Evolutionary conservation across 2,797 vertebrate species (phyloP), one percentile per base, ranked within the genome.

Genomic region (Sebastes steindachneri): DNA sequence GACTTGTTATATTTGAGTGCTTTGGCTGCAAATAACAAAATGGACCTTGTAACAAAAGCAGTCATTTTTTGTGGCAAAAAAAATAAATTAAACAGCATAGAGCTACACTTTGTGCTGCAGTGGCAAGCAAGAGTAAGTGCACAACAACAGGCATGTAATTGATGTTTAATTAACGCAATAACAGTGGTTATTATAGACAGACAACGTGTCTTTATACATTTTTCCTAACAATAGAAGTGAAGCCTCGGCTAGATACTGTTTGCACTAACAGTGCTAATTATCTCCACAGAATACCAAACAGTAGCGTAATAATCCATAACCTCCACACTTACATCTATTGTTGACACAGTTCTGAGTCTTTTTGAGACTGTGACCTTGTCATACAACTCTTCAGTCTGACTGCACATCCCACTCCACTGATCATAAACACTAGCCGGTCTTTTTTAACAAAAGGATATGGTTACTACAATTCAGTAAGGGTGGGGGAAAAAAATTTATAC

Each of bases 121-220:
- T 33, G 35, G 31, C 17, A 75, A 79, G 31, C 63, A 75, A 48
- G 48, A 65, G 28, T 60, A 57, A 81, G 59, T 81, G 79, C 79
- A 68, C 65, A 80, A 87, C 68, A 74, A 87, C 68, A 73, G 26
- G 65, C 73, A 62, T 60, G 31, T 77, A 83, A 85, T 51, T 86
- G 78, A 82, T 84, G 84, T 81, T 86, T 81, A 88, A 88, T 89
- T 86, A 75, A 86, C 66, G 68, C 79, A 79, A 81, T 79, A 84
- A 60, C 70, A 76, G 65, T 77, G 25, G 69, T 84, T 76, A 79
- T 82, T 84, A 63, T 66, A 67, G 65, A 77, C 54, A 35, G 29
- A 76, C 65, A 89, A 73, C 85, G 75, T 55, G 73, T 76, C 68
- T 88, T 91, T 80, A 79, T 79, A 74, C n/a, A 75, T 80, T 84